Base-by-base conservation (phyloP, 2,113 vertebrate genomes). In the Psilopogon haemacephalus region DNA sequence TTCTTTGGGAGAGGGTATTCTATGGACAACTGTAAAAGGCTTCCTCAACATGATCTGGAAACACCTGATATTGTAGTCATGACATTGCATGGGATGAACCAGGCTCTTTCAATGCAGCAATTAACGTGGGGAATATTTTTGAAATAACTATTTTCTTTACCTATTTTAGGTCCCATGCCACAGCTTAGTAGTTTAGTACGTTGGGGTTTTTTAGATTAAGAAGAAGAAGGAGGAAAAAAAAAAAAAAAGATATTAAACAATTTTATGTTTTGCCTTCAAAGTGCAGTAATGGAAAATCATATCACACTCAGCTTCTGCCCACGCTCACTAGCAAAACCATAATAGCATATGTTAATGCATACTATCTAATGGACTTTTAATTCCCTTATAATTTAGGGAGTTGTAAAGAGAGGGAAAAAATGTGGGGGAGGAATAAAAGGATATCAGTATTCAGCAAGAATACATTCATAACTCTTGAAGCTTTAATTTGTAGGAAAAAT, bases 311-410 rank as follows among this genome's bases (percentile, higher is more conserved):
- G 70, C 71, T 93, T 80, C 95, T 87, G 69, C 95, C 89, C 89
- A 88, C 17, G 0, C 67, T 94, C 64, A 5, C 28, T 32, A 84
- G 87, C 71, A 90, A 80, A 90, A 76, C 60, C 64, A 56, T 77
- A 93, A 94, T 33, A 95, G 74, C 68, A 71, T 84, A 94, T 86
- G 86, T 88, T 94, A 94, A 94, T 86, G 54, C 71, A 84, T 84
- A 94, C 50, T 74, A 86, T 79, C 89, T 95, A 96, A 91, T 94
- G 82, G 82, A 84, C 69, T 95, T 94, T 92, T 95, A 93, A 97
- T 96, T 95, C 72, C 54, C 52, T 73, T 95, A 80, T 95, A 95
- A 97, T 95, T 97, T 95, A 95, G 79, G 70, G 83, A 96, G 84
- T 84, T 95, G 79, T 81, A 96, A 94, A 89, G 64, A 83, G 70